Evolutionary conservation across 2,888 invertebrate species (phyloP), one percentile per base, ranked within the genome.

Genomic region (Falcaria lacertinaria): DNA sequence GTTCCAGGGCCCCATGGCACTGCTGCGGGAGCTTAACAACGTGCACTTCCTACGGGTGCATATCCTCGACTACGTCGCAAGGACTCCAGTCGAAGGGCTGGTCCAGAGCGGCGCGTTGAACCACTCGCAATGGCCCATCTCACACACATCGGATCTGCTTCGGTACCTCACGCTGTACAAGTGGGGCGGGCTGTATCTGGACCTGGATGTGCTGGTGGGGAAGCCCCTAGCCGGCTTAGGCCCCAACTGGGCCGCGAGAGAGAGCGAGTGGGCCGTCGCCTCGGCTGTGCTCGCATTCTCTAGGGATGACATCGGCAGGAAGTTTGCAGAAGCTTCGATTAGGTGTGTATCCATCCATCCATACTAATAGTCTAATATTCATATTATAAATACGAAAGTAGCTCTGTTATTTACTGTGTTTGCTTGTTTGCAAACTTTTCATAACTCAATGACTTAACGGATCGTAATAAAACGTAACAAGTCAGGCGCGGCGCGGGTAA

Each of bases 101-200:
- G 44, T 57, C 0, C 15, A 41, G 1, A 38, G 15, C 1, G 48
- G 49, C 34, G 38, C 33, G 2, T 40, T 52, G 4, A 47, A 47
- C 4, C 34, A 33, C 7, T 51, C 50, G 7, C 5, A 16, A 0
- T 61, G 43, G 44, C 41, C 37, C 4, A 40, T 60, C 2, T 43
- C 45, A 4, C 60, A 58, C 33, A 50, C 58, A 1, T 51, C 61
- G 1, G 62, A 62, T 43, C 25, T 52, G 38, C 42, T 64, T 28
- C 46, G 60, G 32, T 59, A 49, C n/a, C 28, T 59, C 5, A 43
- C 57, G 0, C 15, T 63, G 36, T 61, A 45, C 36, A 59, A 58
- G 33, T 56, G 52, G 41, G 57, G 62, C 6, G 64, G 64, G 1
- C 17, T 62, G 6, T 62, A 62, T 19, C 42, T 62, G 17, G 62